phyloP scores from a whole-genome alignment of 2,113 vertebrate genomes.

The Nanorana parkeri region DNA sequence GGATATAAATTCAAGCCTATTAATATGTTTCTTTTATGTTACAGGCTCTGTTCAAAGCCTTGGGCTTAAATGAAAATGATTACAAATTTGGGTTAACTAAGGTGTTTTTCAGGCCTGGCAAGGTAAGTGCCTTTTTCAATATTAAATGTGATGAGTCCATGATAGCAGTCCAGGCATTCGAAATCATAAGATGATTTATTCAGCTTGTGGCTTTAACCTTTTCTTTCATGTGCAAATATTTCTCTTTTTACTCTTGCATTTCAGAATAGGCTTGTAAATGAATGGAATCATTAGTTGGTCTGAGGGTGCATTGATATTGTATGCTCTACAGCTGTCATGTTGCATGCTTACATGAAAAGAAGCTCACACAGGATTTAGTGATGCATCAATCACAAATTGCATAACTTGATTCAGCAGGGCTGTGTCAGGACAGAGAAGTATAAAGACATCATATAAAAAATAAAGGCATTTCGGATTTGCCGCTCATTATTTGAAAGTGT shows the following conservation, averaged over 20 bases:
- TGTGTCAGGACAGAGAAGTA: no score
- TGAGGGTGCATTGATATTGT: neutral
- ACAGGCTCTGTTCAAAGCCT: conserved; percentile 96
- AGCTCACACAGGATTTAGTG: neutral
- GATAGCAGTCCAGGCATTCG: conserved; percentile 17
- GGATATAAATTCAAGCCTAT: conserved; percentile 54
- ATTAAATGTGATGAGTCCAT: conserved; percentile 35
- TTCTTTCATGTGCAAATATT: conserved; percentile 29
- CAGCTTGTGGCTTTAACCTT: conserved; percentile 26
- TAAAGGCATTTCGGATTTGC: no score
- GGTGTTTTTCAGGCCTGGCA: conserved; percentile 97
- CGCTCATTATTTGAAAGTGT: no score
- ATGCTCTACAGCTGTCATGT: conserved; percentile 8
- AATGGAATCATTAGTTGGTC: neutral
- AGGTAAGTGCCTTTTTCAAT: conserved; percentile 79
- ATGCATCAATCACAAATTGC: neutral
- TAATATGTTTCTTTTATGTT: conserved; percentile 64
- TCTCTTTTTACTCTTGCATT: conserved; percentile 5
- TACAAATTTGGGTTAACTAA: conserved; percentile 98
- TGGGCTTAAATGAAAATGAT: conserved; percentile 94
- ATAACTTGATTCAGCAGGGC: no score
- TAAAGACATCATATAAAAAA: no score
- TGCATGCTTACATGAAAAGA: neutral
- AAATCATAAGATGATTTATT: conserved; percentile 33
- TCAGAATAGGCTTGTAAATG: conserved; percentile 10